These are phyloP conservation scores for Hypocryptadius cinnamomeus DNA, from an alignment of 2,113 vertebrate species.

Conservation along the genomic window DNA sequence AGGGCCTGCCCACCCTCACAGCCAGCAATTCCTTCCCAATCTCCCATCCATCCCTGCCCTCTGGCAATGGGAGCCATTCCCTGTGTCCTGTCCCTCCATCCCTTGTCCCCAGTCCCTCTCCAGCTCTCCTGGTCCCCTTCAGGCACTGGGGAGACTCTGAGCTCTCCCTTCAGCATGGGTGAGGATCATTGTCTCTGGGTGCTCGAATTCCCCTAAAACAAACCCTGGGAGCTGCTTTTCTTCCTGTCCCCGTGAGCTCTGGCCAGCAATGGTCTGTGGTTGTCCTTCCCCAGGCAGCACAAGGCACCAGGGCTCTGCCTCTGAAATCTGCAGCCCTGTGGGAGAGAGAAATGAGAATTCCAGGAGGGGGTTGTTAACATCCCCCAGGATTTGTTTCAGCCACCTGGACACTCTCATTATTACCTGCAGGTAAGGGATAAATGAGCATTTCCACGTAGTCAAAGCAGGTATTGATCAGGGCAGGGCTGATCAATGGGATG, in stretches of 20 bases:
- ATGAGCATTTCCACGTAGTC: not conserved
- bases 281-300: not conserved
- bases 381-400: not conserved
- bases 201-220: not conserved
- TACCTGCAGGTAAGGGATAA: not conserved
- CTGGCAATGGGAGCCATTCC: not conserved
- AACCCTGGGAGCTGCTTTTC: not conserved
- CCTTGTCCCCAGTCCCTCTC: not conserved
- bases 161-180: not conserved
- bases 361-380: not conserved
- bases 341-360: not conserved
- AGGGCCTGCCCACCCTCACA: rapidly evolving
- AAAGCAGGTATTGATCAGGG: not conserved
- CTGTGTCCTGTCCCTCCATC: not conserved
- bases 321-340: not conserved
- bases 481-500: not conserved
- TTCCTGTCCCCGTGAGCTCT: not conserved
- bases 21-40: rapidly evolving
- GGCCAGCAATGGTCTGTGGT: not conserved
- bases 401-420: not conserved
- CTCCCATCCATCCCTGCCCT: rapidly evolving
- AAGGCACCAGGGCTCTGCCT: not conserved
- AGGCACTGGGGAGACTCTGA: rapidly evolving
- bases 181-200: rapidly evolving
- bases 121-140: not conserved